Percentiles rank a stretch among this genome's conserved stretches.
phyloP scores from a whole-genome alignment of 2,797 vertebrate species.

The Aselliscus stoliczkanus region DNA sequence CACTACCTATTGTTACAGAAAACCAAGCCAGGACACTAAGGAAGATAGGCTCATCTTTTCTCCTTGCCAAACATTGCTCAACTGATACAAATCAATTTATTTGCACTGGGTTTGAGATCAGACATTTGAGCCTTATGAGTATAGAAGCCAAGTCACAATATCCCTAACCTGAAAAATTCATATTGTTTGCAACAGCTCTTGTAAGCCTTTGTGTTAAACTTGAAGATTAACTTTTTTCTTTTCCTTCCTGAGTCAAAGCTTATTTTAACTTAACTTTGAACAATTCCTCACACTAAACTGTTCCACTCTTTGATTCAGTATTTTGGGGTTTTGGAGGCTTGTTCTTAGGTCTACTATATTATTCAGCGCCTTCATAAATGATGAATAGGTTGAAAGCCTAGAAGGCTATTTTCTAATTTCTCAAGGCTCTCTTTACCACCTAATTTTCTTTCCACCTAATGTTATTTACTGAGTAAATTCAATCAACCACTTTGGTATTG shows the following conservation, averaged over 20 bases:
- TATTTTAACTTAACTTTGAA: constrained; percentile 70
- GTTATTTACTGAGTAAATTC: constrained; percentile 77
- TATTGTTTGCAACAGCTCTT: constrained; percentile 75
- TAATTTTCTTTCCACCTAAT: constrained; percentile 78
- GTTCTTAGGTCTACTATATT: constrained; percentile 59
- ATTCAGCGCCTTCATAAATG: constrained; percentile 66
- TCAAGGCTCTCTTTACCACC: constrained; percentile 76
- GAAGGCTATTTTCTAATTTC: constrained; percentile 76
- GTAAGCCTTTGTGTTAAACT: constrained; percentile 78
- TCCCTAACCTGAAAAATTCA: constrained; percentile 80
- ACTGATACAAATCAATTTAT: constrained; percentile 56
- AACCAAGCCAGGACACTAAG: constrained; percentile 11
- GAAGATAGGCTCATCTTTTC: constrained; percentile 26
- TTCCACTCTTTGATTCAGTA: constrained; percentile 60
- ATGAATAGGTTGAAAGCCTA: constrained; percentile 74
- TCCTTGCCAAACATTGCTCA: neutral
- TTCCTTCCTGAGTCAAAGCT: constrained; percentile 76
- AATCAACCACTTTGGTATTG: constrained; percentile 66
- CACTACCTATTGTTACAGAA: constrained; percentile 8
- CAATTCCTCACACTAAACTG: constrained; percentile 59
- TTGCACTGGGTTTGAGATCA: constrained; percentile 52
- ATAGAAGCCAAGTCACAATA: constrained; percentile 68
- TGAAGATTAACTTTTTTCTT: constrained; percentile 77
- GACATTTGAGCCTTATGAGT: constrained; percentile 57
- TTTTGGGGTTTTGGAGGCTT: constrained; percentile 61